Base-by-base conservation (phyloP, 2,113 vertebrate species). In the Xenus cinereus region DNA sequence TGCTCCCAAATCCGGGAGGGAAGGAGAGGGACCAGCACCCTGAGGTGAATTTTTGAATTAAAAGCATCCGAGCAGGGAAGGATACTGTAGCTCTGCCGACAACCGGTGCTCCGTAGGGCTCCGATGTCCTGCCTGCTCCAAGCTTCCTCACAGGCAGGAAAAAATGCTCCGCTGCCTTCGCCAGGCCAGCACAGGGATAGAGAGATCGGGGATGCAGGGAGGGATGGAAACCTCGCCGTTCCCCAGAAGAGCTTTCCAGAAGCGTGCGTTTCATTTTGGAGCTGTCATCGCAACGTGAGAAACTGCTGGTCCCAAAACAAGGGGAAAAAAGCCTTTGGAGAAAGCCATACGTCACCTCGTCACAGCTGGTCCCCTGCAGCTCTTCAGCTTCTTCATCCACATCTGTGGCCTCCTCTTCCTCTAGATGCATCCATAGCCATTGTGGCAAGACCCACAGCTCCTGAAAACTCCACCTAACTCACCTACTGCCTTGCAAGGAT, bases 231-330 rank as follows among this genome's bases (percentile, higher is more conserved):
- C 87, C 45, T n/a, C 16, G 2, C 14, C 4, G 4, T 19, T 66
- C 20, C 43, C 27, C 30, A 53, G 24, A 53, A 60, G 45, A 93
- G 75, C 76, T 77, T 96, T 92, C 90, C 75, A 76, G 89, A 85
- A 82, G 41, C 2, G 3, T 21, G 69, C 1, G 8, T 54, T 90
- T 80, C 56, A 60, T 8, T 86, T 46, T 81, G 67, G 87, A 90
- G 75, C 79, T 51, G 74, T 54, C 3, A 3, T 32, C 10, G 2
- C 60, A 83, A 54, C n/a, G 4, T 0, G 23, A 92, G 75, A 84
- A 89, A 85, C 30, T 30, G 76, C 64, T 33, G 54, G 28, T 75
- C n/a, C 78, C 68, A 39, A 72, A 87, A 67, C 16, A 59, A 77
- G 12, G 53, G 53, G 9, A 54, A 53, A 28, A 53, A 53, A 54